Evolutionary conservation across 2,888 invertebrate species (phyloP), one percentile per base, ranked within the genome.

Genomic region (Ectropis crepuscularia): DNA sequence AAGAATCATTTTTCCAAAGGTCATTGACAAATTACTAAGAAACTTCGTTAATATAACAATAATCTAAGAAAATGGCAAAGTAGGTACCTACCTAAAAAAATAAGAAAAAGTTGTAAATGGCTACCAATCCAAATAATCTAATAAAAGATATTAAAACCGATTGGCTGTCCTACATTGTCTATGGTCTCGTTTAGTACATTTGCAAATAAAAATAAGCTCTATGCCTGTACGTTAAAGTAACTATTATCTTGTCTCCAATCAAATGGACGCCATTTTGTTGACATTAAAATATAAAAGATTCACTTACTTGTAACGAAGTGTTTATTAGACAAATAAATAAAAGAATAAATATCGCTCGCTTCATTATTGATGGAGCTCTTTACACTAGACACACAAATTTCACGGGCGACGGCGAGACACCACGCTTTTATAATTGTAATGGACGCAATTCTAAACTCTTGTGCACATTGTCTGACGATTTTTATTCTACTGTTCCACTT

Each of bases 271-370:
- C 38, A 45, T 46, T 47, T 16, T 46, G 46, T 45, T 41, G 5
- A 43, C 8, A 10, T n/a, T 28, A 28, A 42, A 42, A 54, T 45
- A n/a, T 6, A 48, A 50, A 38, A 10, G 6, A 10, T 7, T 49
- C 16, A 77, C 80, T 75, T 70, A 80, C 80, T 70, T 80, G 80
- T 0, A 74, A 57, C 47, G 80, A 78, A n/a, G 70, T 53, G 63
- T 76, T 71, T 16, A 78, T 36, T 41, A 72, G 51, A 63, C 74
- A 75, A 62, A 68, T 70, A 53, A 76, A 63, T 38, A 74, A 12
- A 41, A 77, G 12, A 37, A 74, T n/a, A 38, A 71, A 41, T 36
- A 46, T 59, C 37, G 71, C 12, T 10, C 53, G 55, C 66, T 61
- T 67, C 72, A 69, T 77, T 28, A 62, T 69, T 51, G 12, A 5